Evolutionary conservation across 1,140 invertebrate genomes (phyloP), one percentile per base, ranked within the genome.

Genomic region (Eriocheir sinensis): DNA sequence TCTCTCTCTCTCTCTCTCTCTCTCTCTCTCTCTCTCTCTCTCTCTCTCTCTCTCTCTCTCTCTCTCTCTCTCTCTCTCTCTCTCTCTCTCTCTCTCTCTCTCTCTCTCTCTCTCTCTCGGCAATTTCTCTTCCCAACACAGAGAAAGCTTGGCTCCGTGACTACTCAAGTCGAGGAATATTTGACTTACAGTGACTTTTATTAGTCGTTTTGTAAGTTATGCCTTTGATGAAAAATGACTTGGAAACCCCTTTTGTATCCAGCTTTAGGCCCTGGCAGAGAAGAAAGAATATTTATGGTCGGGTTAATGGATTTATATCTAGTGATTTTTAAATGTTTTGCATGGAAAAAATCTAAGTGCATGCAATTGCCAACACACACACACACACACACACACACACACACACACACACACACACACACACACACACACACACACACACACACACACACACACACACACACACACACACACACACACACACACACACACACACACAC

Each of bases 121-220:
- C 60, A 72, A 72, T 72, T 72, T 72, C 60, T 72, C 60, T 72
- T n/a, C 27, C 60, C n/a, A 72, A 72, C 60, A 72, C 60, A n/a
- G 60, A 72, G 60, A 72, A n/a, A 12, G 60, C 60, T 72, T 72
- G 60, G n/a, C 60, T 72, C 60, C 60, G 21, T 72, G 60, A 72
- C 21, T 4, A n/a, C 60, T n/a, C n/a, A n/a, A 72, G 60, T 72
- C 60, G 4, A n/a, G n/a, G 60, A 72, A 72, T 72, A 72, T 72
- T 72, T 72, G 60, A 72, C 60, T 72, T 72, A 72, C 60, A 72
- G 60, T 72, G 60, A 72, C 60, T 72, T 72, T 72, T 72, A 72
- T 72, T 72, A 72, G 60, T n/a, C 60, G 60, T 72, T 72, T n/a
- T 72, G 60, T 72, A 72, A 72, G 60, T 72, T 72, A 72, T 72